Conservation (phyloP, 2,113 vertebrate species). For the Erythrocercus mccallii region DNA sequence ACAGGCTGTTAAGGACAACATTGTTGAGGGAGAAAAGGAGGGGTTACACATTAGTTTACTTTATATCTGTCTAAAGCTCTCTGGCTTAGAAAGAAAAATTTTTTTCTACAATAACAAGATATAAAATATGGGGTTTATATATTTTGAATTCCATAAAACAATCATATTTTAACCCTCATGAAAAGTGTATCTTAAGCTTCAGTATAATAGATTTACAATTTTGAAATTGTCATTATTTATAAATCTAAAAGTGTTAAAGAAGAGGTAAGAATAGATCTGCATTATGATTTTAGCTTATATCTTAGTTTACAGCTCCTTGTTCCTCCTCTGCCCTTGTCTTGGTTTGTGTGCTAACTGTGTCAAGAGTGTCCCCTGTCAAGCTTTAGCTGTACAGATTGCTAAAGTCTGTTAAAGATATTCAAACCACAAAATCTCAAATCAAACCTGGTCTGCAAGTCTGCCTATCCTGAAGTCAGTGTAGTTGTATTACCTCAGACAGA, state of each 20-base stretch:
- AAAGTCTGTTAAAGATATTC: neutral
- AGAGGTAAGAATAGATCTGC: neutral
- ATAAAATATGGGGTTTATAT: neutral
- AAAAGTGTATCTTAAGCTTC: neutral
- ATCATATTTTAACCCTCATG: neutral
- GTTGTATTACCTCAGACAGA: neutral
- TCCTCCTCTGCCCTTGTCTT: neutral
- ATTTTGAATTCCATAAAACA: neutral
- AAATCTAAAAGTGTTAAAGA: neutral
- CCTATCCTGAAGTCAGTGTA: neutral
- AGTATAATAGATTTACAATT: rapidly evolving
- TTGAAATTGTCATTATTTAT: neutral
- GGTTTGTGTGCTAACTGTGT: neutral
- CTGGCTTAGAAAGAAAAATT: neutral
- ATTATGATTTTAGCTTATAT: neutral
- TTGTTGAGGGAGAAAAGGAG: neutral
- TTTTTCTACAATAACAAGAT: neutral
- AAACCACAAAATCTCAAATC: neutral
- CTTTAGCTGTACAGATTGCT: neutral
- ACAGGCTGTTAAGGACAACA: neutral
- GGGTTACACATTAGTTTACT: neutral
- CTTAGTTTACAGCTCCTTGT: neutral
- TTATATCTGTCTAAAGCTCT: neutral
- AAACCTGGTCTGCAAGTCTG: neutral
- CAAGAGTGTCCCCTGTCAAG: neutral